Evolutionary conservation across 2,113 vertebrate species (phyloP), one percentile per base, ranked within the genome.

Genomic region (Glaucidium brasilianum): DNA sequence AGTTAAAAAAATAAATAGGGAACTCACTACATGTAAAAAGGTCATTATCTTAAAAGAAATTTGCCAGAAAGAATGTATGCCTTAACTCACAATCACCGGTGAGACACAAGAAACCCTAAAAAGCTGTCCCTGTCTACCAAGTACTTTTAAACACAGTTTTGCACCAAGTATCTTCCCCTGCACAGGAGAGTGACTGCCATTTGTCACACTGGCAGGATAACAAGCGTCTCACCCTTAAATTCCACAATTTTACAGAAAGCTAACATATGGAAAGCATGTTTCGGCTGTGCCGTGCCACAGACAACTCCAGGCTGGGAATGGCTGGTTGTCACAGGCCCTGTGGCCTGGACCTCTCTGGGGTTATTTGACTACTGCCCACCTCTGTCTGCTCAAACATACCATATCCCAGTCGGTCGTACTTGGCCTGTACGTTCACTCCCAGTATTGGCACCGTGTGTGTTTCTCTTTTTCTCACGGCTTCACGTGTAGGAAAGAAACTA

Each of bases 401-500:
- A 45, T 3, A 34, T 11, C 35, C 52, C 16, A 20, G 20, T 1
- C 66, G 6, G 17, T 2, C 26, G 63, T 7, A 37, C 66, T 1
- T 3, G 35, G 35, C 49, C 77, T 5, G 7, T 7, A 7, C 1
- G 2, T 16, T 41, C 73, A 12, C 66, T 29, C 30, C 39, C 35
- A 10, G 22, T 5, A n/a, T 4, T 2, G 34, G 21, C 59, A 60
- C 34, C 18, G 2, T 0, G 27, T 18, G 15, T 18, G 15, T 12
- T 79, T 20, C 59, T n/a, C 25, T 32, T 60, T 73, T 75, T 41
- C 32, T 52, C 58, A 45, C 2, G 4, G 19, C 50, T 66, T 78
- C 49, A 11, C 0, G 49, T 4, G 32, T 2, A 22, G 68, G 45
- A 72, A 88, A 63, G 6, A 74, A 63, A 85, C n/a, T 2, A 27